Conservation (phyloP, 2,888 invertebrate genomes). For the Ornithoptera alexandrae region DNA sequence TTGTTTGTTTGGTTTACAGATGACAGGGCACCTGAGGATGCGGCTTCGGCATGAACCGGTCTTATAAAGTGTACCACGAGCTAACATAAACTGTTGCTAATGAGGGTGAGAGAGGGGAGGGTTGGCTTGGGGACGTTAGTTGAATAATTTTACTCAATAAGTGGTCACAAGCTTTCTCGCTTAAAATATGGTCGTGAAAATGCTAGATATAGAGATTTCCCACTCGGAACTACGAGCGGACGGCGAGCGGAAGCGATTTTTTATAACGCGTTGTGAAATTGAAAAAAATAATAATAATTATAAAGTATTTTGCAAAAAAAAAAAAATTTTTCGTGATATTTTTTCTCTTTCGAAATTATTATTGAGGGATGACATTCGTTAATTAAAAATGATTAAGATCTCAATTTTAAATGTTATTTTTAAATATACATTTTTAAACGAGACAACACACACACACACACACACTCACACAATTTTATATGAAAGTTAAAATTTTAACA, state of each 20-base stretch:
- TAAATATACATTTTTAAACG: neutral
- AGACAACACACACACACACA: neutral
- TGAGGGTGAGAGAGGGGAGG: constrained; percentile 22
- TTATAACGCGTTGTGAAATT: constrained; percentile 75
- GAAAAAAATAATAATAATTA: constrained; percentile 35
- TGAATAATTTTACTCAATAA: constrained; percentile 56
- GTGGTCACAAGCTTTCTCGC: constrained; percentile 45
- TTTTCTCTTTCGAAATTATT: constrained; percentile 42
- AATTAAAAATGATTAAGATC: constrained; percentile 13
- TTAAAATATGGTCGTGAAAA: constrained; percentile 39
- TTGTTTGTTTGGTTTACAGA: constrained; percentile 56
- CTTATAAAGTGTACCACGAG: constrained; percentile 68
- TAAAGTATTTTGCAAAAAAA: constrained; percentile 41
- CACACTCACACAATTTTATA: neutral
- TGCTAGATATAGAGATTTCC: constrained; percentile 34
- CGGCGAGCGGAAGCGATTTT: constrained; percentile 55
- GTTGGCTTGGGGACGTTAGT: constrained; percentile 38
- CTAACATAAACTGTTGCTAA: constrained; percentile 54
- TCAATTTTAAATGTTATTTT: constrained; percentile 1
- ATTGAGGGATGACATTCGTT: constrained; percentile 22
- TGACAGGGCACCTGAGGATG: constrained; percentile 74
- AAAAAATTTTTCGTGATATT: constrained; percentile 48
- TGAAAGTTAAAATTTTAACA: too few species aligned
- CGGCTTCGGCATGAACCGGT: constrained; percentile 45
- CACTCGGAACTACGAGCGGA: constrained; percentile 30